phyloP scores from a whole-genome alignment of 2,888 invertebrate genomes.

The Erebia aethiops region DNA sequence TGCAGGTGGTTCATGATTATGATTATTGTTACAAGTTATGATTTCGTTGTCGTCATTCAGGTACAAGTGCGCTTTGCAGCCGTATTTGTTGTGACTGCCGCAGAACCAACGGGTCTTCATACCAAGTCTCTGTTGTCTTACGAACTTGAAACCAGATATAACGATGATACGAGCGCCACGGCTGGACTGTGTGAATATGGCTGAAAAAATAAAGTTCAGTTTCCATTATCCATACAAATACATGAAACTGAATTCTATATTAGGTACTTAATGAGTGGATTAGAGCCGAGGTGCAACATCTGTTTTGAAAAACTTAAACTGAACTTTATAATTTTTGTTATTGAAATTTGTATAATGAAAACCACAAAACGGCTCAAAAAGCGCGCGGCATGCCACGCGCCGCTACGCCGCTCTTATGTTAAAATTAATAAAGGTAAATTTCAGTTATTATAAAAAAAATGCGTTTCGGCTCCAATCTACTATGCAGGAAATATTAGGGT shows the following conservation, averaged over 20 bases:
- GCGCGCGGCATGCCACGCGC: no score
- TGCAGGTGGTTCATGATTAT: slow-evolving; percentile 32
- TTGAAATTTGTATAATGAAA: no score
- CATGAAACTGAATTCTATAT: no score
- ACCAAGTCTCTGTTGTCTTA: slow-evolving; percentile 37
- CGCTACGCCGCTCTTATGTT: no score
- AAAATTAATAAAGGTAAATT: no score
- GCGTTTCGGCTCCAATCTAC: no score
- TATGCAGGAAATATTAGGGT: no score
- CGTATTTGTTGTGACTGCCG: slow-evolving; percentile 37
- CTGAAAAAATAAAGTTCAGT: slow-evolving; percentile 4
- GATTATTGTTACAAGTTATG: slow-evolving; percentile 28
- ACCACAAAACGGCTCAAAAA: no score
- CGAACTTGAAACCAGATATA: slow-evolving; percentile 41
- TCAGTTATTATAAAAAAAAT: no score
- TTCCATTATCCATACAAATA: neutral
- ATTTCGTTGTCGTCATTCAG: slow-evolving; percentile 34
- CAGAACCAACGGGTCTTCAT: slow-evolving; percentile 45
- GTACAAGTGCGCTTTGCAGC: slow-evolving; percentile 42
- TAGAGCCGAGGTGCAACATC: neutral
- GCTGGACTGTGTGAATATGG: slow-evolving; percentile 39
- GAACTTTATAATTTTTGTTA: no score
- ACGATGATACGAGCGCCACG: slow-evolving; percentile 43
- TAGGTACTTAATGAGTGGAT: neutral
- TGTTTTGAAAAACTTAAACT: no score